These are phyloP conservation scores for Phylloscopus trochilus DNA, from an alignment of 2,113 vertebrate genomes.

Conservation along the genomic window DNA sequence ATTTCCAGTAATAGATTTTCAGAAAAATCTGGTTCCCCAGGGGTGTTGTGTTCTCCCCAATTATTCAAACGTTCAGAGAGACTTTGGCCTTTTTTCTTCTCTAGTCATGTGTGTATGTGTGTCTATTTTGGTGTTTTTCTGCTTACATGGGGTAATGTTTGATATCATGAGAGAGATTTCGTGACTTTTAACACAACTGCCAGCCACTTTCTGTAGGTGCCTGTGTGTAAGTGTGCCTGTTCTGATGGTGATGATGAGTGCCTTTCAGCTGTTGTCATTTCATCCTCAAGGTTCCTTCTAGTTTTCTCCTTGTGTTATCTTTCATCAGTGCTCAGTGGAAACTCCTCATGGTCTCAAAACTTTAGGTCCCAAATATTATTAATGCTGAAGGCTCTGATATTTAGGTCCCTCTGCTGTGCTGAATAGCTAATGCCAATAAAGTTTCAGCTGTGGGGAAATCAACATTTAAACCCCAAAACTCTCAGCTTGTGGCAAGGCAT, in stretches of 20 bases:
- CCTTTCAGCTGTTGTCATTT: accelerated
- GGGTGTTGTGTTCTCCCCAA: not conserved
- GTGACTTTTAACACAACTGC: not conserved
- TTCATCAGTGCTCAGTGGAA: not conserved
- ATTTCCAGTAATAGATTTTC: constrained; percentile 11
- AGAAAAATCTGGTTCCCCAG: not conserved
- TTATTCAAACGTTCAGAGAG: not conserved
- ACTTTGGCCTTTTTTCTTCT: not conserved
- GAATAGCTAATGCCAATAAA: not conserved
- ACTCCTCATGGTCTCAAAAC: not conserved
- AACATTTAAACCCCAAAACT: not conserved
- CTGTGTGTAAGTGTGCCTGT: accelerated
- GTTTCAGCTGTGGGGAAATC: not conserved
- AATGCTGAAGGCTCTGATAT: not conserved
- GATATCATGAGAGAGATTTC: not conserved
- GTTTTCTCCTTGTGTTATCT: not conserved
- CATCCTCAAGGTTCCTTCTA: not conserved
- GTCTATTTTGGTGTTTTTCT: not conserved
- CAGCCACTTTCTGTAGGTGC: not conserved
- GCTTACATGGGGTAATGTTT: accelerated
- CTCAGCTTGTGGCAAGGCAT: not conserved
- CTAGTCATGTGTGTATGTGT: not conserved
- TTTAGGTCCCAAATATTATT: not conserved
- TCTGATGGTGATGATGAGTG: not conserved
- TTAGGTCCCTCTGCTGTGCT: not conserved